Conservation (phyloP, 2,113 vertebrate species). For the Crocuta crocuta region DNA sequence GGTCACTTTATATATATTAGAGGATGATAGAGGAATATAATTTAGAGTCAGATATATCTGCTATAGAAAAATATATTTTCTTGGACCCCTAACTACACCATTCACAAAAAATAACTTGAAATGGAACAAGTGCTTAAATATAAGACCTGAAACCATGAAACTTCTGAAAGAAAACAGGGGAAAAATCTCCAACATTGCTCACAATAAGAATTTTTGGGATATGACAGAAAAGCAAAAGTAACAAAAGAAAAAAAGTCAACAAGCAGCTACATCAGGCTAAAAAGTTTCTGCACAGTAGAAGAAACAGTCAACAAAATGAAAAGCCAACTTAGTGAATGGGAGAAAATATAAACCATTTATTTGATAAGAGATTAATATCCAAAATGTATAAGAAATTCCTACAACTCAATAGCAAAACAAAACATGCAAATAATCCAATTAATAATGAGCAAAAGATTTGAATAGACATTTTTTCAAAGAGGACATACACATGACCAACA, state of each 20-base stretch:
- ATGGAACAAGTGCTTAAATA: neutral
- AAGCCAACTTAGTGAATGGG: neutral
- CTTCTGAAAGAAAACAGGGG: neutral
- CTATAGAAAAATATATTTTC: neutral
- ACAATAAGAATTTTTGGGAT: neutral
- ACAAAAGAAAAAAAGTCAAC: neutral
- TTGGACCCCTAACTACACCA: neutral
- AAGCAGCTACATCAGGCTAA: neutral
- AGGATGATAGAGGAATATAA: neutral
- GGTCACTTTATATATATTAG: neutral
- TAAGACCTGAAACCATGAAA: neutral
- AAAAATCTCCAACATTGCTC: neutral
- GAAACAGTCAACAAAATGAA: neutral
- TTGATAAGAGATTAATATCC: neutral
- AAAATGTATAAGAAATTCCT: neutral
- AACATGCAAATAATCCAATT: neutral
- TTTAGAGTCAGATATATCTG: neutral
- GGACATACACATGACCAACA: neutral
- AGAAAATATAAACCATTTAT: neutral
- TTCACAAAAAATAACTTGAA: neutral
- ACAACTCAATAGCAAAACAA: neutral
- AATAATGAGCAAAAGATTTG: neutral
- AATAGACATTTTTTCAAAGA: neutral
- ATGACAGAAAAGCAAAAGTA: neutral
- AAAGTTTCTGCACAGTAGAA: neutral